These are phyloP conservation scores for Equus quagga DNA, from an alignment of 2,113 vertebrate genomes.

Conservation along the genomic window DNA sequence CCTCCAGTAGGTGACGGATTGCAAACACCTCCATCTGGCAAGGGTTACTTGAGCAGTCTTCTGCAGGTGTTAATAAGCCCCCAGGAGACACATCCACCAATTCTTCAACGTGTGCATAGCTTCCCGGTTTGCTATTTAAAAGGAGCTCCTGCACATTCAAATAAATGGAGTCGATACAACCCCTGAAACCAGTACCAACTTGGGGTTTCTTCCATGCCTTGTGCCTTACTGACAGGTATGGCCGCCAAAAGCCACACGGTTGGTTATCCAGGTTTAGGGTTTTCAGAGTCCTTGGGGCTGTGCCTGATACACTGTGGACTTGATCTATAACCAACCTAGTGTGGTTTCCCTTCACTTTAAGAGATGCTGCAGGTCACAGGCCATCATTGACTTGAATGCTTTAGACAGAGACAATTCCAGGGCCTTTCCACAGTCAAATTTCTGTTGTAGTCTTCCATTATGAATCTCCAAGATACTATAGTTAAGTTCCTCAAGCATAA, in stretches of 20 bases:
- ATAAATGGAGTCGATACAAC: conserved; percentile 93
- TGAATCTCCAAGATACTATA: conserved; percentile 97
- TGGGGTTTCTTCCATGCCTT: conserved; percentile 88
- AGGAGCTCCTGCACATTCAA: conserved; percentile 95
- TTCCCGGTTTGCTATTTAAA: conserved; percentile 89
- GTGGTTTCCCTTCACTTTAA: conserved; percentile 96
- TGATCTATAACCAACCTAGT: conserved; percentile 94
- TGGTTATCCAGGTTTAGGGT: conserved; percentile 94
- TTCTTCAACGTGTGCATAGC: conserved; percentile 92
- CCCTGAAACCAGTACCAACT: conserved; percentile 91
- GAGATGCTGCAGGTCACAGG: conserved; percentile 93
- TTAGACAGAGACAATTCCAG: conserved; percentile 94
- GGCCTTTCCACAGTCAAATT: conserved; percentile 97
- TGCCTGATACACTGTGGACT: conserved; percentile 94
- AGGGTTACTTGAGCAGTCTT: conserved; percentile 93
- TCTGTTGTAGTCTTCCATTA: conserved; percentile 95
- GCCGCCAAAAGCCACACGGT: conserved; percentile 93
- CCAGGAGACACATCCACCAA: conserved; percentile 92
- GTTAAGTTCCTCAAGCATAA: conserved; percentile 95
- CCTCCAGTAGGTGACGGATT: conserved; percentile 91
- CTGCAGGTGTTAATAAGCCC: conserved; percentile 88
- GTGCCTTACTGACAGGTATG: conserved; percentile 90
- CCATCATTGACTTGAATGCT: conserved; percentile 96
- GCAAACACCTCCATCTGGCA: conserved; percentile 94
- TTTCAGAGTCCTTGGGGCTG: conserved; percentile 93